These are phyloP conservation scores for Hybognathus amarus DNA, from an alignment of 2,797 vertebrate genomes.

Conservation along the genomic window DNA sequence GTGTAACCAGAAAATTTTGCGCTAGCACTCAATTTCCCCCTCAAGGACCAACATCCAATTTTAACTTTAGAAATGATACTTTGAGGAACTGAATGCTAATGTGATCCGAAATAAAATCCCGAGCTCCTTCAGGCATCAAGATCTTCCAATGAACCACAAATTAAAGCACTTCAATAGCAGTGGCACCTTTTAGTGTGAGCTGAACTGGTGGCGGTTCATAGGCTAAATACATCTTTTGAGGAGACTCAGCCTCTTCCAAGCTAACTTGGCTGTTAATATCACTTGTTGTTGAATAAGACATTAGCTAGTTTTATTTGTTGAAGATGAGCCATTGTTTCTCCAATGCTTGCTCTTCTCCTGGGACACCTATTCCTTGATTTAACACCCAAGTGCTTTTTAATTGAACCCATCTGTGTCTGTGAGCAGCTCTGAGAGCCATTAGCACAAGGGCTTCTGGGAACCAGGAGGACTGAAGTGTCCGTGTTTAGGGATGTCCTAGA, in stretches of 20 bases:
- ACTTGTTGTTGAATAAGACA: conserved; percentile 18
- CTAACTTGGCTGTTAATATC: conserved; percentile 4
- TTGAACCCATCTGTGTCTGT: conserved; percentile 40
- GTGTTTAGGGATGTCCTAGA: conserved; percentile 45
- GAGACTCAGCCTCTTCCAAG: neutral
- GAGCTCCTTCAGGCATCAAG: neutral
- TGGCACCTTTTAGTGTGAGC: neutral
- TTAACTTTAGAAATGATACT: conserved; percentile 10
- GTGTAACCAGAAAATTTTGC: conserved; percentile 8
- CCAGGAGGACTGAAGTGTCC: conserved; percentile 18
- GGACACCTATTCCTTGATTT: conserved; percentile 36
- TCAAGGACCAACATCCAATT: conserved; percentile 9
- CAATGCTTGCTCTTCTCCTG: neutral
- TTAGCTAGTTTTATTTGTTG: conserved; percentile 14
- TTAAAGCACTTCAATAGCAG: neutral
- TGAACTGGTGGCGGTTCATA: neutral
- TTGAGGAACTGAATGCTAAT: conserved; percentile 12
- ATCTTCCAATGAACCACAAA: neutral
- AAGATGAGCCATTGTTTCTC: conserved; percentile 21
- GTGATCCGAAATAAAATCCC: conserved; percentile 8
- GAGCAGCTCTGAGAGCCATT: conserved; percentile 38
- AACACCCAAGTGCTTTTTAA: conserved; percentile 50
- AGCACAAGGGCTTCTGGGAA: conserved; percentile 33
- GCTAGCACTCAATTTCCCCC: neutral
- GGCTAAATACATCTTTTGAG: neutral